Conservation (phyloP, 2,888 invertebrate species). For the Nomada fucata region DNA sequence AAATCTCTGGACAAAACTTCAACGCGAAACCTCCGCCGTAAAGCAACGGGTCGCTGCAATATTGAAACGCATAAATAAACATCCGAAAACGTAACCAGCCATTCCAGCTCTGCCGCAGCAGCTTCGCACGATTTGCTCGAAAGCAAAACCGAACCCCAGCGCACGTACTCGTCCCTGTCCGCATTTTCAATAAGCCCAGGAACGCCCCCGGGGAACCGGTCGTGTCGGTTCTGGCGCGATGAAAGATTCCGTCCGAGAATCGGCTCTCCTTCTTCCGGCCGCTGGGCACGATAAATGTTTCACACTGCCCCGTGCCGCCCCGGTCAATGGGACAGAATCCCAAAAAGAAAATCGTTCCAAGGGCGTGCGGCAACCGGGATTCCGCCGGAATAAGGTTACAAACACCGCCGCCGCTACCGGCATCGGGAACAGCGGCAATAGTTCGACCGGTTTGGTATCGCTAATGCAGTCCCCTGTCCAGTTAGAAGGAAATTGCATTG, state of each 20-base stretch:
- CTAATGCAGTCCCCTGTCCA: conserved; percentile 78
- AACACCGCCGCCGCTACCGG: too few relatives aligned
- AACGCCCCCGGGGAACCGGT: conserved; percentile 19
- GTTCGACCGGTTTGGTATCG: conserved; percentile 69
- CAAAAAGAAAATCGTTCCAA: conserved; percentile 56
- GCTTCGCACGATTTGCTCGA: neutral
- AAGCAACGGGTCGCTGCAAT: neutral
- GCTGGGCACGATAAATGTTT: conserved; percentile 56
- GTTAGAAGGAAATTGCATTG: conserved; percentile 78
- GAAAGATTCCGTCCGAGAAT: conserved; percentile 21
- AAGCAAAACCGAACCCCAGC: conserved; percentile 16
- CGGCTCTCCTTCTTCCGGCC: conserved; percentile 10
- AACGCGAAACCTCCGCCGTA: neutral
- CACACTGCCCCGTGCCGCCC: conserved; percentile 20
- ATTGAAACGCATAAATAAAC: conserved; percentile 5
- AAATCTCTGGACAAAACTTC: neutral
- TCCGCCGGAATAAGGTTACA: conserved; percentile 28
- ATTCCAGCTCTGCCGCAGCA: too few relatives aligned
- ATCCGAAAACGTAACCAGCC: neutral
- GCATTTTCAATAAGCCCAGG: conserved; percentile 39
- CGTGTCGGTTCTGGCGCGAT: conserved; percentile 2
- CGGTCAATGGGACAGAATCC: conserved; percentile 48
- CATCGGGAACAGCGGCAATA: conserved; percentile 58
- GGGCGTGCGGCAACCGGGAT: conserved; percentile 29
- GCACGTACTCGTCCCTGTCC: conserved; percentile 21